Evolutionary conservation across 2,113 vertebrate genomes (phyloP).

Genomic region (human): GRCh38 chr12:11572001-11572500

Average conservation of each 20-base stretch:
- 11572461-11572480: background rate
- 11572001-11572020: background rate
- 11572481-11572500: background rate
- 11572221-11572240: background rate
- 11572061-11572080: background rate
- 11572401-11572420: background rate
- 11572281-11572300: background rate
- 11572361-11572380: background rate
- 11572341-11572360: background rate
- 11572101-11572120: background rate
- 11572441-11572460: background rate
- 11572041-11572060: too few species aligned
- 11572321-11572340: background rate
- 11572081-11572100: background rate
- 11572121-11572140: background rate
- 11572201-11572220: background rate
- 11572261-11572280: background rate
- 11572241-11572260: background rate
- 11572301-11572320: background rate
- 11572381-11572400: background rate
- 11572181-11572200: background rate
- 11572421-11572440: background rate
- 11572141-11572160: background rate
- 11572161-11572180: background rate
- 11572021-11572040: background rate